A percentile compares a stretch with the other conserved stretches of the same genome.
phyloP scores from a whole-genome alignment of 2,113 vertebrate genomes.

The Cepphus grylle region DNA sequence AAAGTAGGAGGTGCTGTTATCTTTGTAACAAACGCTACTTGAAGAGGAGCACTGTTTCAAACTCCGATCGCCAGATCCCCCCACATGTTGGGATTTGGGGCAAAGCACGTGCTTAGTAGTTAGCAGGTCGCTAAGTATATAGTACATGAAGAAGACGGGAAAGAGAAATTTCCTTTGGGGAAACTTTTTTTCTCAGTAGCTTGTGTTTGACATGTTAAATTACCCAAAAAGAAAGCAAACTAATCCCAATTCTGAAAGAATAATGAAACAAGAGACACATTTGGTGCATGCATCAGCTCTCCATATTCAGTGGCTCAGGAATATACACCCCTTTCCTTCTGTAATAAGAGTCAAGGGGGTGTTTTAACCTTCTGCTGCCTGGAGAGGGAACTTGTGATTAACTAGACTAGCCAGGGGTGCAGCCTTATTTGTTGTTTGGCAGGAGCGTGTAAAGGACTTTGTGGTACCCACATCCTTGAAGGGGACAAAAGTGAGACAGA shows the following conservation, averaged over 20 bases:
- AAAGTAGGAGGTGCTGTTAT: neutral
- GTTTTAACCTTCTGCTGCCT: conserved; percentile 57
- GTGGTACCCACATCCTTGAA: neutral
- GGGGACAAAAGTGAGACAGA: neutral
- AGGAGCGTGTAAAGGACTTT: neutral
- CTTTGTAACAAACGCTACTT: neutral
- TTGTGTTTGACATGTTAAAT: conserved; percentile 19
- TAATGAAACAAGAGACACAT: neutral
- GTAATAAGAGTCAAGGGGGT: conserved; percentile 15
- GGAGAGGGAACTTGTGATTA: conserved; percentile 60
- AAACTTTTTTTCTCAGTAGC: neutral
- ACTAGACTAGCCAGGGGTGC: neutral
- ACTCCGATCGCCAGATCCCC: neutral
- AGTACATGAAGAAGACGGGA: neutral
- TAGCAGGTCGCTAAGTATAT: neutral
- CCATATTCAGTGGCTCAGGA: neutral
- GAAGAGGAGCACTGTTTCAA: neutral
- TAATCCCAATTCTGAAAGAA: neutral
- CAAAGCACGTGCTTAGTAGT: neutral
- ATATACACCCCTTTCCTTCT: neutral
- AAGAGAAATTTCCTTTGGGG: conserved; percentile 6
- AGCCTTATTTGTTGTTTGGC: neutral
- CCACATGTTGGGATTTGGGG: accelerated
- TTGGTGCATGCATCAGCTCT: neutral
- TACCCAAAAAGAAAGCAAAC: conserved; percentile 6